Evolutionary conservation across 1,140 invertebrate genomes (phyloP), one percentile per base, ranked within the genome.

Genomic region (Neodiprion lecontei): DNA sequence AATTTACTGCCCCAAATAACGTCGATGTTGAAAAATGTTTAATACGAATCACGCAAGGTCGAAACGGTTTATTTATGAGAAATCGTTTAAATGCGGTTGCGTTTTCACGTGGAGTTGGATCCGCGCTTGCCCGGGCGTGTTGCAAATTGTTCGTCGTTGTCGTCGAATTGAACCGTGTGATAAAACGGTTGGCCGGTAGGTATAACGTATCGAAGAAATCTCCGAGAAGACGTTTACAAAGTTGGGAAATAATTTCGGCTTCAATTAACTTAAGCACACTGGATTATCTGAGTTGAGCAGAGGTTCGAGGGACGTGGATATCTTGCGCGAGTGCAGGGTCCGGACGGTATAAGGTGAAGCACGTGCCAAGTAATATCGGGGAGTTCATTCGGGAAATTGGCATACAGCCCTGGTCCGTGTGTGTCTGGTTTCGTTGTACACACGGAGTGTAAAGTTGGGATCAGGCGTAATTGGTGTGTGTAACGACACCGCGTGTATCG

Each of bases 241-340:
- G 11, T 61, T 61, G 14, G 11, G 53, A 61, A 61, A 61, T 61
- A 61, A 17, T 61, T 14, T 61, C 53, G 53, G 53, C 53, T 61
- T 61, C 9, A 61, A 61, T 61, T 61, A 61, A 61, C 53, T 9
- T 61, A 17, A 61, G 53, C 53, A 61, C 53, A 61, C 53, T 14
- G 53, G 53, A 61, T 61, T 61, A 61, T 61, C 53, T 14, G 53
- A 61, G 53, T 61, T 61, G 11, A 61, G 53, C 53, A 61, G 53
- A 61, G n/a, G 53, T 61, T 61, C 53, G 53, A 14, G n/a, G 50
- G 11, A 61, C n/a, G 53, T 9, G n/a, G 53, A 17, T 61, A 61
- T 61, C 53, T 17, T 61, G 53, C 4, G 53, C n/a, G 53, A 12
- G 11, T 61, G 53, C 53, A 40, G 28, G 5, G 28, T 40, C 28